phyloP scores from a whole-genome alignment of 2,888 invertebrate genomes.

The Nymphalis c-album region DNA sequence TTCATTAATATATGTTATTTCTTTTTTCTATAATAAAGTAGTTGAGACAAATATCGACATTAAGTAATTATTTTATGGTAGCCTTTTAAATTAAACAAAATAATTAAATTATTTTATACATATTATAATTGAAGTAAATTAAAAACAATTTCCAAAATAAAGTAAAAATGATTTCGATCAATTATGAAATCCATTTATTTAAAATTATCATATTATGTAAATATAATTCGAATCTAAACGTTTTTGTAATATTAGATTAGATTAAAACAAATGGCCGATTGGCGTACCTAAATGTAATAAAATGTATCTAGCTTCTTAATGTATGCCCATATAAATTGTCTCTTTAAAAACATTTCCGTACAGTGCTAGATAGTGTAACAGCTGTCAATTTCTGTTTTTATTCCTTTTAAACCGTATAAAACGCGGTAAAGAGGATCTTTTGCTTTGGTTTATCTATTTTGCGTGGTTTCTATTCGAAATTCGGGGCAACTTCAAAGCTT shows the following conservation, averaged over 20 bases:
- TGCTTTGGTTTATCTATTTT: constrained; percentile 3
- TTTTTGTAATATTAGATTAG: neutral
- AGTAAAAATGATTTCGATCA: too few species aligned
- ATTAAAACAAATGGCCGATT: neutral
- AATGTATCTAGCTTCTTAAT: neutral
- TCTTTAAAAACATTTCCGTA: constrained; percentile 1
- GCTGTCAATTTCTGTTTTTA: constrained; percentile 1
- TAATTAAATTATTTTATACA: too few species aligned
- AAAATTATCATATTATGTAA: neutral
- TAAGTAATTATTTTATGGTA: too few species aligned
- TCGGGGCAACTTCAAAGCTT: neutral
- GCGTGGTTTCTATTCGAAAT: neutral
- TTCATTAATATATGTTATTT: too few species aligned
- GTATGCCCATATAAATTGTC: constrained; percentile 1
- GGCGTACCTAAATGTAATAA: neutral
- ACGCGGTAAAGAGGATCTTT: neutral
- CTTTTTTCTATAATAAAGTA: too few species aligned
- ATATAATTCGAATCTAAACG: neutral
- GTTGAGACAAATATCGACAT: too few species aligned
- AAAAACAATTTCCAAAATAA: too few species aligned
- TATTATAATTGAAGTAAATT: too few species aligned
- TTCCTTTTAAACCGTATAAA: neutral
- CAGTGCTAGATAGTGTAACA: neutral
- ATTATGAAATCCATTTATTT: too few species aligned
- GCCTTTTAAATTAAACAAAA: too few species aligned